Percentiles rank a stretch among this genome's conserved stretches.
Conservation (phyloP, 2,113 vertebrate genomes). For the Vanacampus margaritifer region DNA sequence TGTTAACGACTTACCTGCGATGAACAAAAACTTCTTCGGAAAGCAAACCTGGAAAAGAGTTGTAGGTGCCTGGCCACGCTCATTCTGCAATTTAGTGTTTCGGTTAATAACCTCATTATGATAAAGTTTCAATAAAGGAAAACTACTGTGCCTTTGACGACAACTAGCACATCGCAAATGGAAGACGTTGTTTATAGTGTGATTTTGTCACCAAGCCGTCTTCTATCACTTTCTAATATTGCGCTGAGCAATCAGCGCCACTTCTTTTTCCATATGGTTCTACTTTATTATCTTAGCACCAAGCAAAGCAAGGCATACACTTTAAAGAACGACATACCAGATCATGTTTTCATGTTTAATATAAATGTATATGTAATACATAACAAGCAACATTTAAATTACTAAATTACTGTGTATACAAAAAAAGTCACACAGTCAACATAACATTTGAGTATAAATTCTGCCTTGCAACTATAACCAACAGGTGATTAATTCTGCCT, state of each 20-base stretch:
- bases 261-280: background rate
- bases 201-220: background rate
- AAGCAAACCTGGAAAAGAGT: slow-evolving; percentile 18
- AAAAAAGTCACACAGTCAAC: no score
- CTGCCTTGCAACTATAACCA: no score
- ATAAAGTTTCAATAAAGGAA: background rate
- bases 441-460: no score
- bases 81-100: slow-evolving; percentile 50
- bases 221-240: background rate
- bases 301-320: no score
- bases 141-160: background rate
- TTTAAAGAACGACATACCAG: background rate
- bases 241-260: background rate
- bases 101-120: background rate
- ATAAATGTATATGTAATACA: no score
- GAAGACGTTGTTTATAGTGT: background rate
- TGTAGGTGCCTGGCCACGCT: slow-evolving; percentile 27
- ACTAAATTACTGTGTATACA: no score
- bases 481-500: no score
- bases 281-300: no score
- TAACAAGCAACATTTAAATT: no score
- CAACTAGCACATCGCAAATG: background rate
- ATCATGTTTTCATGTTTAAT: background rate
- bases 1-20: slow-evolving; percentile 53
- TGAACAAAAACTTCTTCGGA: slow-evolving; percentile 35